Conservation (phyloP, 2,888 invertebrate species). For the Cistogaster globosa region DNA sequence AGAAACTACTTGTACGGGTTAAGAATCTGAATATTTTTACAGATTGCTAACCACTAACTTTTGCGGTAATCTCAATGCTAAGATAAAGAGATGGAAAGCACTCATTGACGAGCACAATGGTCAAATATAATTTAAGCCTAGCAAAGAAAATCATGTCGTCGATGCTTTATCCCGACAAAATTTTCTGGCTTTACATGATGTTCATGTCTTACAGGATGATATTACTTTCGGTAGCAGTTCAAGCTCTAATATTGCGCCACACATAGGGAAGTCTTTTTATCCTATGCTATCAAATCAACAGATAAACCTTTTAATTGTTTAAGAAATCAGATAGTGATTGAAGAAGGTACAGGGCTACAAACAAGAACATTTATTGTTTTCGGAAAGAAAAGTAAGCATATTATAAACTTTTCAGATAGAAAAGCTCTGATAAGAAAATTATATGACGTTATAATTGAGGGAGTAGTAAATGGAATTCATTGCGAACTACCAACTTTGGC, state of each 20-base stretch:
- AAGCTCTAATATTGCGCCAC: neutral
- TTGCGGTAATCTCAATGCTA: constrained; percentile 4
- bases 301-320: neutral
- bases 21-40: no score
- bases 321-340: constrained; percentile 23
- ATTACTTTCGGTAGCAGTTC: neutral
- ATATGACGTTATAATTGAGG: constrained; percentile 28
- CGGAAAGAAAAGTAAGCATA: neutral
- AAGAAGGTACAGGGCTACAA: neutral
- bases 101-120: neutral
- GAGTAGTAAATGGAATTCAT: constrained; percentile 53
- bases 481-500: constrained; percentile 17
- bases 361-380: neutral
- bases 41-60: neutral
- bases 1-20: no score
- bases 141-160: no score
- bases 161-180: neutral
- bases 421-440: constrained; percentile 21
- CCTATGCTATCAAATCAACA: constrained; percentile 7
- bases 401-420: constrained; percentile 39
- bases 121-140: no score
- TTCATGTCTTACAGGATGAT: neutral
- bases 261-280: constrained; percentile 10
- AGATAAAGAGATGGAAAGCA: constrained; percentile 15
- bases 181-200: neutral